Evolutionary conservation across 2,797 vertebrate genomes (phyloP), one percentile per base, ranked within the genome.

Genomic region (Mallotus villosus): DNA sequence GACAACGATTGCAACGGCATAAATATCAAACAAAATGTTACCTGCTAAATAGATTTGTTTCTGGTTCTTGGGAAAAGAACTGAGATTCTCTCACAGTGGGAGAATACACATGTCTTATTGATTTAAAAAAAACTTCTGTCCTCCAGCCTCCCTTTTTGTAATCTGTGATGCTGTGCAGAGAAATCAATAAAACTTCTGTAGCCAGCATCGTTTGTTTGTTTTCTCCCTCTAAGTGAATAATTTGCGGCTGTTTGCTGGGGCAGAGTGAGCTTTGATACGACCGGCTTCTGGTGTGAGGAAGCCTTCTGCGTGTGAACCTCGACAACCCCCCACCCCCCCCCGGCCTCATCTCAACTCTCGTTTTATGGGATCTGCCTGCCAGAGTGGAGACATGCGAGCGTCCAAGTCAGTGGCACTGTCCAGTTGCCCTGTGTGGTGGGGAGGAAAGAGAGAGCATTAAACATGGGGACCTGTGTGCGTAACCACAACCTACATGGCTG

Each of bases 161-260:
- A 86, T 82, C 84, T 87, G 82, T 86, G 85, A 85, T 86, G 82
- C 87, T 86, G 82, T 78, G 24, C 85, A 75, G 70, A 84, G 74
- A 87, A 87, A 91, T 91, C 90, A 81, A 90, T 90, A 85, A 57
- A 84, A 85, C 83, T 86, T 86, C 82, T 85, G 85, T 86, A 85
- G 84, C 84, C 75, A 68, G 71, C 74, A 72, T 68, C 83, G 82
- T 83, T 84, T 87, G 84, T 85, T 86, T 85, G 87, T 89, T 86
- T 85, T 84, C 81, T 41, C 37, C 65, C 75, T 86, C 73, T 77
- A 82, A 86, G 82, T 85, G 86, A 90, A 92, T 90, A 88, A 90
- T 90, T 90, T 78, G 78, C 37, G 80, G 81, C 76, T 82, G 78
- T 88, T 81, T 76, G 82, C 57, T 51, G 37, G 81, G 71, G 81